Evolutionary conservation across 2,888 invertebrate genomes (phyloP).

Genomic region (Trichogramma dendrolimi): DNA sequence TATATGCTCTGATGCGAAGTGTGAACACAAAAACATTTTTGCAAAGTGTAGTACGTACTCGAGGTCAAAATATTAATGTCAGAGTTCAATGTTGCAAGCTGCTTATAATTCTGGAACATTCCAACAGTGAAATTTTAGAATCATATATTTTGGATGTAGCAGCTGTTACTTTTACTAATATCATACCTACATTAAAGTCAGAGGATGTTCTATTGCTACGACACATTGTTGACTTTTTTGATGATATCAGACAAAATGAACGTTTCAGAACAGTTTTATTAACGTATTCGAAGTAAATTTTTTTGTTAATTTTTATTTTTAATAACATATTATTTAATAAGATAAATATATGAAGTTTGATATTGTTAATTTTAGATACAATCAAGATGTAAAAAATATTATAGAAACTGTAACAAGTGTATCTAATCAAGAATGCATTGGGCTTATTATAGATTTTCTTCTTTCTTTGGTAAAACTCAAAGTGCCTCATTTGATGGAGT

Average conservation of each 20-base stretch:
- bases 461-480: constrained; percentile 52
- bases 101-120: constrained; percentile 56
- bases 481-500: constrained; percentile 45
- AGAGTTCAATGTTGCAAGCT: constrained; percentile 58
- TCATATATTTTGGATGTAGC: constrained; percentile 54
- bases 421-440: constrained; percentile 54
- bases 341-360: constrained; percentile 30
- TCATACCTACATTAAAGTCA: constrained; percentile 52
- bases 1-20: constrained; percentile 68
- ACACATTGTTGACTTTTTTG: constrained; percentile 57
- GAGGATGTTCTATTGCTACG: constrained; percentile 53
- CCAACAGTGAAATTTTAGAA: constrained; percentile 54
- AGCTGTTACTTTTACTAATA: constrained; percentile 53
- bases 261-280: constrained; percentile 42
- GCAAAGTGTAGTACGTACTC: constrained; percentile 59
- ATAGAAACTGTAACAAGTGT: constrained; percentile 44
- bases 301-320: constrained; percentile 19
- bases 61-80: constrained; percentile 50
- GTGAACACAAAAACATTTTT: constrained; percentile 69
- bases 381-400: constrained; percentile 48
- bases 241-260: constrained; percentile 52
- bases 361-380: constrained; percentile 41
- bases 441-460: constrained; percentile 55
- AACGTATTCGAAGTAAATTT: constrained; percentile 42
- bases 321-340: constrained; percentile 6